Evolutionary conservation across 2,888 invertebrate genomes (phyloP), one percentile per base, ranked within the genome.

Genomic region (Ceriagrion tenellum): DNA sequence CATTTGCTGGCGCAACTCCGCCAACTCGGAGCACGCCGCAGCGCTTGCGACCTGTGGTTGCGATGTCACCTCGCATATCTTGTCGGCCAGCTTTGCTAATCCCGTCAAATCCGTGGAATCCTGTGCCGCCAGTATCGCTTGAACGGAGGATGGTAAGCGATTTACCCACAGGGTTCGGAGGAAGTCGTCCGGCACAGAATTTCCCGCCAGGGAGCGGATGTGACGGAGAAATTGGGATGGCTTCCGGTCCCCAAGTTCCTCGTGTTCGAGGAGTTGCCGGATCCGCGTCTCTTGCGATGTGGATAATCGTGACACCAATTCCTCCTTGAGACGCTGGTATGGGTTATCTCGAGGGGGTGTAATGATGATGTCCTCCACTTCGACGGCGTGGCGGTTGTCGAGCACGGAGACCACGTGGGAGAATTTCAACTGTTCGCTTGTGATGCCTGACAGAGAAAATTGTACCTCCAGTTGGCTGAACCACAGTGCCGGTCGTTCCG

Each of bases 231-330:
- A n/a, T n/a, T n/a, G n/a, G n/a, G 74, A 74, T 30, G 74, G 74
- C 74, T 95, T 96, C 23, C 96, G 95, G 95, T 96, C 96, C 0
- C 95, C 81, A 0, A 96, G 90, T 18, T 95, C 95, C 63, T 95
- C 96, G 18, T 90, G 90, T 55, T 96, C 96, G 8, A 96, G 95
- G 13, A 96, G 95, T n/a, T 95, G 95, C 10, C 95, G 95, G 12
- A 96, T 95, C 26, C 96, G 95, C 59, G 95, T 95, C 18, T 95
- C 95, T 88, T 95, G 95, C 0, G 96, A 96, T 1, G 95, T 8
- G 13, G 96, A 95, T 16, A 96, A 95, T 8, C 96, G 95, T 23
- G 20, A 23, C 8, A 63, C 20, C 63, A 63, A 20, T 23, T 63
- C 63, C 20, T 63, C 63, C 26, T 63, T 63, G 16, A 63, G 16